Evolutionary conservation across 1,140 invertebrate genomes (phyloP).

Genomic region (Augochlora pura): DNA sequence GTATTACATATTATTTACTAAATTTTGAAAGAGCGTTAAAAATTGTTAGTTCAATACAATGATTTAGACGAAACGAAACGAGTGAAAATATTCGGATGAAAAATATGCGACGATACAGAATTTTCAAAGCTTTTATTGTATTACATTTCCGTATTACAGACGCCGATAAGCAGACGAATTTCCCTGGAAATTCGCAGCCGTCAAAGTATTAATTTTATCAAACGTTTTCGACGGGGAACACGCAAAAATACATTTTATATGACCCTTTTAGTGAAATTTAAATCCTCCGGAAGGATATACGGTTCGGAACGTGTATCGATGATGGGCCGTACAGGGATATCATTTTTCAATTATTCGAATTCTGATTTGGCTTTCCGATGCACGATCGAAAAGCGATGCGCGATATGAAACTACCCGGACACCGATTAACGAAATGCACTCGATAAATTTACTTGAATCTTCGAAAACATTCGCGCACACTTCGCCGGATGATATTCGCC

Average conservation of each 20-base stretch:
- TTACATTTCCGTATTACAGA: not conserved
- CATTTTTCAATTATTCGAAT: constrained; percentile 43
- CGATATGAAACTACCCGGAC: constrained; percentile 58
- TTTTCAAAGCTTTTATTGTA: not conserved
- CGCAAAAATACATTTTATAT: not conserved
- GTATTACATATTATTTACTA: too few relatives aligned
- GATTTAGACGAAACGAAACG: too few relatives aligned
- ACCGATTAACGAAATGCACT: constrained; percentile 64
- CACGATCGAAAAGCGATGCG: constrained; percentile 53
- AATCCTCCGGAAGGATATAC: not conserved
- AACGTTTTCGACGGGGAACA: not conserved
- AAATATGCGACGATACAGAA: too few relatives aligned
- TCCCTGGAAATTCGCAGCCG: not conserved
- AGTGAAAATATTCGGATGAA: too few relatives aligned
- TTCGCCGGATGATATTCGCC: not conserved
- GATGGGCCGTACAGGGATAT: constrained; percentile 36
- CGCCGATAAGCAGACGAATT: not conserved
- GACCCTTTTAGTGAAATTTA: not conserved
- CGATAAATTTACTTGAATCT: constrained; percentile 23
- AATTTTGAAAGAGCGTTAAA: too few relatives aligned
- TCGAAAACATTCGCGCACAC: not conserved
- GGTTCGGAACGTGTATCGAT: not conserved
- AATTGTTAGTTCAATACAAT: too few relatives aligned
- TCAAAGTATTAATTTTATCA: constrained; percentile 1
- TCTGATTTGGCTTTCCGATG: constrained; percentile 29